These are phyloP conservation scores for Leptodactylus fuscus DNA, from an alignment of 2,113 vertebrate genomes.

Conservation along the genomic window DNA sequence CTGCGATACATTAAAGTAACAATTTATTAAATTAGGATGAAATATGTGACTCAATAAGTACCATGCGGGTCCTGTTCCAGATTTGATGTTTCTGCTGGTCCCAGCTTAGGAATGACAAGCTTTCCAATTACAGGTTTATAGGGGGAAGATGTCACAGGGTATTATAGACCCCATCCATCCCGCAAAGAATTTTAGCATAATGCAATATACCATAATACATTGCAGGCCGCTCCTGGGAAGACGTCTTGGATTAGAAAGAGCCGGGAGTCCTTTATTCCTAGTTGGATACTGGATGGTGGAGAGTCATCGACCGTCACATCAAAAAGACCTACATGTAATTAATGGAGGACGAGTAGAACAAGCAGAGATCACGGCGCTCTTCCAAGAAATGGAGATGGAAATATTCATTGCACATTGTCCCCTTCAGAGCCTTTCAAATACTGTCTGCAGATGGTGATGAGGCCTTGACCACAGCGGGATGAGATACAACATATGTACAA, in stretches of 20 bases:
- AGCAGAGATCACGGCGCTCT: background rate
- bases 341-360: background rate
- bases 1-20: background rate
- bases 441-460: background rate
- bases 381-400: background rate
- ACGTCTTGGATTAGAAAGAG: background rate
- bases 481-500: background rate
- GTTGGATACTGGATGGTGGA: background rate
- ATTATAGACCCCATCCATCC: conserved; percentile 14
- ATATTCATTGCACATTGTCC: background rate
- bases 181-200: background rate
- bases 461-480: background rate
- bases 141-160: background rate
- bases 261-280: conserved; percentile 22
- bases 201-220: background rate
- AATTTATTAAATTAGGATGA: conserved; percentile 50
- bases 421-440: background rate
- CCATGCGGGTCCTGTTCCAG: conserved; percentile 27
- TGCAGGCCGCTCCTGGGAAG: background rate
- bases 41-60: conserved; percentile 24
- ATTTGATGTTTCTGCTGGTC: background rate
- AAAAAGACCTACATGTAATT: background rate
- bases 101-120: conserved; percentile 24
- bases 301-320: conserved; percentile 3
- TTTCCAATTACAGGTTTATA: conserved; percentile 2